Percentiles rank a stretch among this genome's conserved stretches.
These are phyloP conservation scores for Trachurus trachurus DNA, from an alignment of 2,797 vertebrate species.

Conservation along the genomic window DNA sequence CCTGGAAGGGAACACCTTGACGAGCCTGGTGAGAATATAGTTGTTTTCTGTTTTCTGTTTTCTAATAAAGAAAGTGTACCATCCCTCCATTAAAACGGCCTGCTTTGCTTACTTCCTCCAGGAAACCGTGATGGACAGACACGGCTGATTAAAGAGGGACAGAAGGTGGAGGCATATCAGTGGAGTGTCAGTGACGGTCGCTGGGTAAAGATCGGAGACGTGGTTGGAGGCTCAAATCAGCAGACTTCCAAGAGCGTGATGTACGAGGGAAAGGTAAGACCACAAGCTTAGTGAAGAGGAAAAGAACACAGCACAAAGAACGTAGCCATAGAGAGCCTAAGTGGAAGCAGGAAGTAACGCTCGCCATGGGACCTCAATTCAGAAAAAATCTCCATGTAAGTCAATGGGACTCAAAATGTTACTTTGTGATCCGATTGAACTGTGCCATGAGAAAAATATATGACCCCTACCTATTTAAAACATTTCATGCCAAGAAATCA, in stretches of 20 bases:
- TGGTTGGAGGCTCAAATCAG: slow-evolving; percentile 95
- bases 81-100: background rate
- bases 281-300: rapidly evolving
- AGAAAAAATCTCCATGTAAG: no score
- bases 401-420: no score
- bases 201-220: slow-evolving; percentile 98
- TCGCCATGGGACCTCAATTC: no score
- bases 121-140: slow-evolving; percentile 97
- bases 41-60: slow-evolving; percentile 3
- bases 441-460: no score
- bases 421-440: no score
- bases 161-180: slow-evolving; percentile 96
- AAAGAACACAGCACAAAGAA: rapidly evolving
- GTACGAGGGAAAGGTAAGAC: slow-evolving; percentile 95
- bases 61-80: background rate
- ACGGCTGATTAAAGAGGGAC: slow-evolving; percentile 91
- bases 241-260: slow-evolving; percentile 93
- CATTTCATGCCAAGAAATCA: no score
- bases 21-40: slow-evolving; percentile 89
- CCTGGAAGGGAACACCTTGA: slow-evolving; percentile 95
- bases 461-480: no score
- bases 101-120: slow-evolving; percentile 64
- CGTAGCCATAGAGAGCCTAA: no score
- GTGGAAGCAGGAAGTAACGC: no score
- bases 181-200: slow-evolving; percentile 92